phyloP scores from a whole-genome alignment of 2,888 invertebrate species.

The Aphidoletes aphidimyza region DNA sequence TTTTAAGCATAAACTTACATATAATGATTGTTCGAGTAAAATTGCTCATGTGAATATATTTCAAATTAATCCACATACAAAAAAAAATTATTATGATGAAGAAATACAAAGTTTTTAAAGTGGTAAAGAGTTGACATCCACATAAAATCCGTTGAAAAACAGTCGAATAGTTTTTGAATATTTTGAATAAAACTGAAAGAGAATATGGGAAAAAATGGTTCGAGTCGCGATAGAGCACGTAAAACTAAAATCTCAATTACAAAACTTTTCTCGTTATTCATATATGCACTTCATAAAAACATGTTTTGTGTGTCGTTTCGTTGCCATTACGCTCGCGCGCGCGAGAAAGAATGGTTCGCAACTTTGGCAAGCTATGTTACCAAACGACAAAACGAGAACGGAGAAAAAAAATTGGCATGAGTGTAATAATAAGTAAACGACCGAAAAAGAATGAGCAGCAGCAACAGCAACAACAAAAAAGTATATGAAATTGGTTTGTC shows the following conservation, averaged over 20 bases:
- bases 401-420: background rate
- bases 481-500: conserved; percentile 36
- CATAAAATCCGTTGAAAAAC: background rate
- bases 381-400: background rate
- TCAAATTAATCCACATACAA: background rate
- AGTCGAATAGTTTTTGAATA: background rate
- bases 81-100: background rate
- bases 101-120: background rate
- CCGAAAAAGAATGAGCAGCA: too few species aligned
- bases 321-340: background rate
- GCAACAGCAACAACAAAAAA: too few species aligned
- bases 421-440: conserved; percentile 45
- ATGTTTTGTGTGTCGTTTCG: conserved; percentile 33
- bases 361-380: conserved; percentile 18
- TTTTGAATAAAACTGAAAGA: background rate
- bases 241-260: conserved; percentile 45
- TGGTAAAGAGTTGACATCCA: background rate
- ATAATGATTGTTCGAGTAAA: background rate
- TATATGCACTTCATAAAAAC: conserved; percentile 51
- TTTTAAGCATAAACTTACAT: too few species aligned
- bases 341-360: background rate
- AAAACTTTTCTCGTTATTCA: conserved; percentile 47
- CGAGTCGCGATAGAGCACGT: background rate
- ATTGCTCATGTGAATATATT: conserved; percentile 6
- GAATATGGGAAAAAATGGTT: background rate